Evolutionary conservation across 2,888 invertebrate species (phyloP), one percentile per base, ranked within the genome.

Genomic region (Athrips mouffetella): DNA sequence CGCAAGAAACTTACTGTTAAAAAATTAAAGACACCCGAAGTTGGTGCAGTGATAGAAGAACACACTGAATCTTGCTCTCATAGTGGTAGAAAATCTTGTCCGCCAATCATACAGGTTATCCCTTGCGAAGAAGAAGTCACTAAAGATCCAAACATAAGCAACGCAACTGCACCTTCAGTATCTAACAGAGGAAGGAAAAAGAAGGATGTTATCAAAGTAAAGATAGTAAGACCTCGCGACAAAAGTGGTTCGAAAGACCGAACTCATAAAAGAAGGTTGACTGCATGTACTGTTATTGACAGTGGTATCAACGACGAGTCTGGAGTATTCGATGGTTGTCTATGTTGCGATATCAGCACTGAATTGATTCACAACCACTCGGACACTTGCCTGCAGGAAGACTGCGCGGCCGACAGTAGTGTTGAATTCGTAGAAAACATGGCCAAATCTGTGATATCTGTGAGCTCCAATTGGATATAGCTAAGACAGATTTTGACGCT

Each of bases 351-450:
- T 21, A 73, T 76, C 5, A 80, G 70, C 48, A 62, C 81, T 1
- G 81, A 86, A 30, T 70, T 86, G 1, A 84, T 86, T 54, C 87
- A 88, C 48, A 87, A 87, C 51, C 87, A 87, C 57, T 82, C 87
- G 0, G 86, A 87, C 47, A 82, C 87, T 0, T 88, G 87, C 49
- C 63, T 87, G 0, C 73, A 74, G 0, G 69, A 77, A 35, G 86
- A 87, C 37, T 85, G 86, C 62, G 53, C 81, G 11, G 67, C 62
- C 0, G 65, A 77, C n/a, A n/a, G n/a, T 25, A 82, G 84, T 49
- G 55, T 85, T 0, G 74, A 80, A 59, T 67, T 78, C 29, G 50
- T 85, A 30, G 74, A 81, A 2, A 67, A 65, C 15, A 61, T 54
- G 3, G 45, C 67, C 0, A 59, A 62, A 21, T 76, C 84, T 8